Evolutionary conservation across 2,888 invertebrate species (phyloP), one percentile per base, ranked within the genome.

Genomic region (Eilema depressum): DNA sequence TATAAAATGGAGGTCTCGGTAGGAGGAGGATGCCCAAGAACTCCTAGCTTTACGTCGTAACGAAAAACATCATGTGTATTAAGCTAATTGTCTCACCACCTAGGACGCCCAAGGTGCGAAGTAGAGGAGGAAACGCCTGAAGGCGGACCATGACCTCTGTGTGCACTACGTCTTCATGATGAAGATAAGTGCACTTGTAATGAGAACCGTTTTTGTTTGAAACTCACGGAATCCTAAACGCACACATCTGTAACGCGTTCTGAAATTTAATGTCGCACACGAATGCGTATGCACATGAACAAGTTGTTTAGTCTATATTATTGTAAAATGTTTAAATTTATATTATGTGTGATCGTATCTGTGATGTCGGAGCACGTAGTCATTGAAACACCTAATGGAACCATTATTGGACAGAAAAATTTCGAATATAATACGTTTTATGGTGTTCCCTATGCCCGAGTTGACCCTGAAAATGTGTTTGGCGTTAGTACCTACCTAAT

Each of bases 391-490:
- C 76, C 75, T 8, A 83, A 79, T n/a, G 92, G 92, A 3, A 65
- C 75, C 11, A 79, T 91, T 0, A 69, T 78, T 4, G 92, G 92
- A 0, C 70, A 84, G 10, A 74, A 68, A 30, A 84, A 87, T 70
- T 87, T 87, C 0, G 82, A 83, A 20, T 91, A 89, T 67, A 80
- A 81, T 3, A 89, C 90, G 57, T 93, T 87, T 69, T 85, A 91
- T 68, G 93, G 93, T 10, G 85, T 93, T 41, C 93, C 93, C 0
- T 93, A 89, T 70, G 93, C 89, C 11, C 82, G 76, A 65, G 90
- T 93, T 0, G 79, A 92, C 30, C 77, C 84, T 30, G 68, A 73
- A 0, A 88, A 91, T 66, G 89, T 92, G 26, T 93, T 93, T 82
- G 91, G 91, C 74, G 93, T 93, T 75, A 86, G 91, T 86, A 10